phyloP scores from a whole-genome alignment of 2,888 invertebrate species.

The Sylvicola fuscatus region DNA sequence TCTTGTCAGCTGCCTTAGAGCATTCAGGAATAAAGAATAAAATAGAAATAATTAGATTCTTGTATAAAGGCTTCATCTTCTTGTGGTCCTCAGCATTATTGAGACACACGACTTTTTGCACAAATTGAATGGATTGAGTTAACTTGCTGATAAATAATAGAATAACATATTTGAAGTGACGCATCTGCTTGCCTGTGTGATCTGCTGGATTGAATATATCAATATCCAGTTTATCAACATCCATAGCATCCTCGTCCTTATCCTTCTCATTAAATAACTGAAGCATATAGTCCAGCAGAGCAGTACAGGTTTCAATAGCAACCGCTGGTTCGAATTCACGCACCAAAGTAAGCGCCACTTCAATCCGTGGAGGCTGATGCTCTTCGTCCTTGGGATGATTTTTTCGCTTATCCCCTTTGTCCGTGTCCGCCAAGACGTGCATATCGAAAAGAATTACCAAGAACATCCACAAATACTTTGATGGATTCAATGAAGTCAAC shows the following conservation, averaged over 20 bases:
- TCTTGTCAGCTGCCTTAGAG: conserved; percentile 38
- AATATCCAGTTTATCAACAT: conserved; percentile 15
- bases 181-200: conserved; percentile 50
- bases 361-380: conserved; percentile 34
- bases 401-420: conserved; percentile 18
- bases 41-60: conserved; percentile 44
- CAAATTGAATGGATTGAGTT: conserved; percentile 44
- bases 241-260: conserved; percentile 29
- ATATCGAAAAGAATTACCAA: conserved; percentile 49
- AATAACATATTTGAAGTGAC: conserved; percentile 66
- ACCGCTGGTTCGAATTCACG: conserved; percentile 42
- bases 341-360: conserved; percentile 44
- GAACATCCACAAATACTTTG: conserved; percentile 49
- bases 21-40: conserved; percentile 45
- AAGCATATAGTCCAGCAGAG: conserved; percentile 42
- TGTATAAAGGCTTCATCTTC: conserved; percentile 39
- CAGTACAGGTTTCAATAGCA: conserved; percentile 40
- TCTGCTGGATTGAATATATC: conserved; percentile 38
- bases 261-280: conserved; percentile 46
- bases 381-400: conserved; percentile 26
- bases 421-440: conserved; percentile 38
- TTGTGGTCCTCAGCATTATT: conserved; percentile 24
- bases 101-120: conserved; percentile 39
- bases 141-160: conserved; percentile 52
- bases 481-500: conserved; percentile 44